Conservation (phyloP, 2,797 vertebrate genomes). For the Betta splendens region DNA sequence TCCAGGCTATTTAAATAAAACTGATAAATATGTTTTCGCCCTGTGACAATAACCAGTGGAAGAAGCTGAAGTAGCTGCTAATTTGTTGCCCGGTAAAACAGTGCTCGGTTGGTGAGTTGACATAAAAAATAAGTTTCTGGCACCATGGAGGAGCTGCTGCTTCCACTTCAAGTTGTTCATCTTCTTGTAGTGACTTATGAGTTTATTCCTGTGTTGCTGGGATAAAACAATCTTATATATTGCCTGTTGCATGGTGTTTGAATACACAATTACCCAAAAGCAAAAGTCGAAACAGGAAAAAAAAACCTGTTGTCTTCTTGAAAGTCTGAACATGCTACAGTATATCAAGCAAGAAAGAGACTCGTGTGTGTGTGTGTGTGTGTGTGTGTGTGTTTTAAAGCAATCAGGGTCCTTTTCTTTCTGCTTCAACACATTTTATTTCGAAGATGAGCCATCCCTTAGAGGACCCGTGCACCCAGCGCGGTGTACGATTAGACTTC, state of each 20-base stretch:
- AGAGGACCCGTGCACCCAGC: slow-evolving; percentile 68
- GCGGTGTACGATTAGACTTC: slow-evolving; percentile 67
- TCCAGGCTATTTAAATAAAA: slow-evolving; percentile 24
- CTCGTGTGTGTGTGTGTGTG: no score
- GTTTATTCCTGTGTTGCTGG: slow-evolving; percentile 2
- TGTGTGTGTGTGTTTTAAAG: slow-evolving; percentile 70
- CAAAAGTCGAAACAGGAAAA: slow-evolving; percentile 12
- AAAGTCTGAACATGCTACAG: slow-evolving; percentile 5
- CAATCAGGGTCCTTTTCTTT: slow-evolving; percentile 70
- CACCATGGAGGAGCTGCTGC: neutral
- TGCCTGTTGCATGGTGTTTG: neutral
- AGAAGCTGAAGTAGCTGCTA: slow-evolving; percentile 4
- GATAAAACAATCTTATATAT: neutral
- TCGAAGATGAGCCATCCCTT: slow-evolving; percentile 69
- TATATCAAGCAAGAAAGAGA: slow-evolving; percentile 5
- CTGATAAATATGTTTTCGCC: slow-evolving; percentile 6
- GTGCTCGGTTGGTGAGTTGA: slow-evolving; percentile 1
- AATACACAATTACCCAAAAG: slow-evolving; percentile 1
- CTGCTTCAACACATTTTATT: slow-evolving; percentile 70
- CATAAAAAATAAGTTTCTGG: neutral
- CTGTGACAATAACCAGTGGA: slow-evolving; percentile 9
- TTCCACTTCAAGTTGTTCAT: neutral
- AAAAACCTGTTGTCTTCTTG: neutral
- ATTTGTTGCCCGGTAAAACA: slow-evolving; percentile 2
- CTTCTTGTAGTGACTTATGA: neutral